phyloP scores from a whole-genome alignment of 2,888 invertebrate species.

The Torymus auratus region DNA sequence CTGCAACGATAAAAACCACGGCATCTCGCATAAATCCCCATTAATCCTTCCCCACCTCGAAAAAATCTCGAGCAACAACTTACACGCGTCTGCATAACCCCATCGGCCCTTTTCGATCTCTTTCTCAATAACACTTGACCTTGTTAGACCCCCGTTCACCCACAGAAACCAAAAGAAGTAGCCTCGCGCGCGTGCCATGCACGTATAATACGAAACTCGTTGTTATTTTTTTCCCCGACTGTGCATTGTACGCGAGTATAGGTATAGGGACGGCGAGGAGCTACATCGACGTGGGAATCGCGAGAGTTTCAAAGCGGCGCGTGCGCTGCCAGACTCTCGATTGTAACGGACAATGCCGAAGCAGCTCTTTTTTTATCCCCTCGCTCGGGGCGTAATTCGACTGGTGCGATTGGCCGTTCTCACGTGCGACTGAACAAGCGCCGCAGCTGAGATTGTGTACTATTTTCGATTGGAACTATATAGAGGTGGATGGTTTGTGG shows the following conservation, averaged over 20 bases:
- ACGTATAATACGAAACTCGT: background rate
- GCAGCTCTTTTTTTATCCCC: background rate
- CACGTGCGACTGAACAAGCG: conserved; percentile 2
- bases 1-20: no score
- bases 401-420: conserved; percentile 42
- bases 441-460: conserved; percentile 17
- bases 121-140: background rate
- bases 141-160: conserved; percentile 2
- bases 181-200: background rate
- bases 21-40: no score
- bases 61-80: no score
- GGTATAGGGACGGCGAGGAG: no score
- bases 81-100: no score
- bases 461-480: conserved; percentile 7
- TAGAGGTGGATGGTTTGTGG: no score
- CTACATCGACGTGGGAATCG: conserved; percentile 48
- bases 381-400: conserved; percentile 40
- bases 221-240: background rate
- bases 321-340: conserved; percentile 23
- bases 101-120: no score
- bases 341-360: conserved; percentile 35
- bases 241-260: conserved; percentile 14
- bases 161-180: conserved; percentile 1
- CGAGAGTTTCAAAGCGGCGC: background rate
- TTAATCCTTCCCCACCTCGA: no score